A percentile compares a stretch with the other conserved stretches of the same genome.
phyloP scores from a whole-genome alignment of 2,888 invertebrate species.

The Drosophila birchii region DNA sequence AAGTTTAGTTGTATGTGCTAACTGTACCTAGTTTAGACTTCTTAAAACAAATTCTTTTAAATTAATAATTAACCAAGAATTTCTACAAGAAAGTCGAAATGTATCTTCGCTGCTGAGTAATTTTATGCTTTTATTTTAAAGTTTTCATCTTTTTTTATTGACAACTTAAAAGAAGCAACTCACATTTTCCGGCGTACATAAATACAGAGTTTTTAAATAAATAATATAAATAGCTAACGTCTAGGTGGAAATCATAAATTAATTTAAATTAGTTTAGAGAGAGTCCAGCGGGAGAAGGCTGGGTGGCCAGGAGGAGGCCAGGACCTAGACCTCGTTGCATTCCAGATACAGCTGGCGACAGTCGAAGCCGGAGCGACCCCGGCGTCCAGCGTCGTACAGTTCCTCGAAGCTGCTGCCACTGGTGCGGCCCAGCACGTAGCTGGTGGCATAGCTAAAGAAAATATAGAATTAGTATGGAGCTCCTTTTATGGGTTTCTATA shows the following conservation, averaged over 20 bases:
- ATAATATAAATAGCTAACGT: constrained; percentile 76
- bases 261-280: constrained; percentile 76
- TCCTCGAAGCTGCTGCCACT: constrained; percentile 91
- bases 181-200: constrained; percentile 40
- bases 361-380: constrained; percentile 93
- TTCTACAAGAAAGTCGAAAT: too few relatives aligned
- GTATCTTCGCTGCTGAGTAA: too few relatives aligned
- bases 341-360: constrained; percentile 93
- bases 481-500: not conserved
- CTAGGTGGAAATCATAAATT: constrained; percentile 76
- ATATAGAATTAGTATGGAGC: not conserved
- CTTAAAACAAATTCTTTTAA: too few relatives aligned
- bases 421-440: constrained; percentile 92
- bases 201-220: constrained; percentile 74
- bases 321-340: constrained; percentile 93
- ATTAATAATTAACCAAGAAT: too few relatives aligned
- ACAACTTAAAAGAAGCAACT: constrained; percentile 35
- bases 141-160: constrained; percentile 6
- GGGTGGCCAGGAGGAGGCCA: constrained; percentile 5
- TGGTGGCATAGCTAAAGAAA: constrained; percentile 91
- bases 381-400: constrained; percentile 93
- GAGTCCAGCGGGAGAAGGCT: constrained; percentile 62
- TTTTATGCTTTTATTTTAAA: constrained; percentile 22
- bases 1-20: too few relatives aligned
- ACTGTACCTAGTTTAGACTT: too few relatives aligned